phyloP scores from a whole-genome alignment of 2,797 vertebrate species.

The Hippopotamyrus pictus region DNA sequence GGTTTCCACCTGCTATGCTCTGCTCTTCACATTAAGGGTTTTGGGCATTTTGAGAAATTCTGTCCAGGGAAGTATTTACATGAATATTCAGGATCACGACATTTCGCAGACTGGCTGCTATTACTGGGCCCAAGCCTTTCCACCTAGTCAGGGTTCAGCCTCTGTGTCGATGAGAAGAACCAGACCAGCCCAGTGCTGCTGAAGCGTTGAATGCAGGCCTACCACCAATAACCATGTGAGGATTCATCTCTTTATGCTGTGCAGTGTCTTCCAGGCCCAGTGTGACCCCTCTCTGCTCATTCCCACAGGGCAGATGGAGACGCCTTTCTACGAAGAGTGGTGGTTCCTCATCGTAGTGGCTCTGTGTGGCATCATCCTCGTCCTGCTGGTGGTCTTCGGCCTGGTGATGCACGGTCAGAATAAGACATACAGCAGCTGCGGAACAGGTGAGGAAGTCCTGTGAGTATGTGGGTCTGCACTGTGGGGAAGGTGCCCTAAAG shows the following conservation, averaged over 20 bases:
- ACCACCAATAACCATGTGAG: not conserved
- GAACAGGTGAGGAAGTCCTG: slow-evolving; percentile 57
- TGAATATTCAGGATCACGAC: not conserved
- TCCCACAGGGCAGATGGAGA: slow-evolving; percentile 69
- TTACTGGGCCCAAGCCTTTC: not conserved
- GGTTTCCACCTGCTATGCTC: not conserved
- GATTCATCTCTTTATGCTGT: not conserved
- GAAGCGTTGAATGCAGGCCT: not conserved
- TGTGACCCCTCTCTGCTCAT: not conserved
- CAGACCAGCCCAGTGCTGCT: not conserved
- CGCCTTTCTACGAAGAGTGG: slow-evolving; percentile 91
- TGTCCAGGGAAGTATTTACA: not conserved
- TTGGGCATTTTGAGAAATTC: not conserved
- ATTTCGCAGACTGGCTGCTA: not conserved
- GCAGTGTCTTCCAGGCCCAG: not conserved
- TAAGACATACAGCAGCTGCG: slow-evolving; percentile 77
- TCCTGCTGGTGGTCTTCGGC: slow-evolving; percentile 75
- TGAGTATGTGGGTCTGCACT: not conserved
- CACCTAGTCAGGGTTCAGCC: not conserved
- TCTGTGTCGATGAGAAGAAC: not conserved
- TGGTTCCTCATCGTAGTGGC: slow-evolving; percentile 91
- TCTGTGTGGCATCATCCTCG: slow-evolving; percentile 77
- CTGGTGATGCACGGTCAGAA: slow-evolving; percentile 81
- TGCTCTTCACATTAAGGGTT: not conserved
- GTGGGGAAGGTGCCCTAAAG: not conserved